Evolutionary conservation across 2,113 vertebrate genomes (phyloP).

Genomic region (Sinocyclocheilus maitianheensis): DNA sequence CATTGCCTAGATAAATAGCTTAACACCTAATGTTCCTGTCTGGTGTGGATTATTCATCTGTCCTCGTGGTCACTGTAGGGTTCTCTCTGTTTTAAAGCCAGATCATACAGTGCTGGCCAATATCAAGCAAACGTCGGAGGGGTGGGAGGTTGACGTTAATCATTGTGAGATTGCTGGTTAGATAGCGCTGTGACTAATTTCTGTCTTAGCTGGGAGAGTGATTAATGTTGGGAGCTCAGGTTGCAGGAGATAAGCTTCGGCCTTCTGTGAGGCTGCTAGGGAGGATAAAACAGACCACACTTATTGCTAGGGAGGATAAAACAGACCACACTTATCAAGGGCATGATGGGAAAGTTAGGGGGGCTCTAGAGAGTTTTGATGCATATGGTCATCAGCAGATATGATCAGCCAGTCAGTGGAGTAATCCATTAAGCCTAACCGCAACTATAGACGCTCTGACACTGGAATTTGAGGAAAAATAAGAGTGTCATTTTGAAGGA

Average conservation of each 20-base stretch:
- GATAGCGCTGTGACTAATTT: slow-evolving; percentile 76
- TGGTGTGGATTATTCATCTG: slow-evolving; percentile 45
- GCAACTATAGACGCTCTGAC: slow-evolving; percentile 55
- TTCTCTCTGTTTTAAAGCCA: slow-evolving; percentile 61
- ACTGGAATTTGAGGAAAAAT: slow-evolving; percentile 51
- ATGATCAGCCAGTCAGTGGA: slow-evolving; percentile 68
- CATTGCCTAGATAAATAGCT: background rate
- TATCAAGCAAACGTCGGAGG: slow-evolving; percentile 64
- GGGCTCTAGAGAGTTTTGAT: slow-evolving; percentile 55
- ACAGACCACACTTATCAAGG: slow-evolving; percentile 75
- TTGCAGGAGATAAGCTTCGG: slow-evolving; percentile 71
- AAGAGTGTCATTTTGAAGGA: slow-evolving; percentile 46
- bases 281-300: slow-evolving; percentile 73
- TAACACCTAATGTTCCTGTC: background rate
- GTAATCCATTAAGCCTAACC: slow-evolving; percentile 70
- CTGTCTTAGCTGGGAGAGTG: slow-evolving; percentile 69
- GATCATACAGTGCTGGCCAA: slow-evolving; percentile 58
- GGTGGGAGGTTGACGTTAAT: slow-evolving; percentile 69
- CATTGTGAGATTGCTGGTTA: slow-evolving; percentile 69
- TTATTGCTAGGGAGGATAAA: slow-evolving; percentile 74
- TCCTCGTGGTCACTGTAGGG: slow-evolving; percentile 24
- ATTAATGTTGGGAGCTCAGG: slow-evolving; percentile 75
- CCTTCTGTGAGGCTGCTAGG: slow-evolving; percentile 62
- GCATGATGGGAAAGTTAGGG: slow-evolving; percentile 60
- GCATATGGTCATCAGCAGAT: slow-evolving; percentile 72